Evolutionary conservation across 1,140 invertebrate species (phyloP).

Genomic region (Drosophila suzukii): DNA sequence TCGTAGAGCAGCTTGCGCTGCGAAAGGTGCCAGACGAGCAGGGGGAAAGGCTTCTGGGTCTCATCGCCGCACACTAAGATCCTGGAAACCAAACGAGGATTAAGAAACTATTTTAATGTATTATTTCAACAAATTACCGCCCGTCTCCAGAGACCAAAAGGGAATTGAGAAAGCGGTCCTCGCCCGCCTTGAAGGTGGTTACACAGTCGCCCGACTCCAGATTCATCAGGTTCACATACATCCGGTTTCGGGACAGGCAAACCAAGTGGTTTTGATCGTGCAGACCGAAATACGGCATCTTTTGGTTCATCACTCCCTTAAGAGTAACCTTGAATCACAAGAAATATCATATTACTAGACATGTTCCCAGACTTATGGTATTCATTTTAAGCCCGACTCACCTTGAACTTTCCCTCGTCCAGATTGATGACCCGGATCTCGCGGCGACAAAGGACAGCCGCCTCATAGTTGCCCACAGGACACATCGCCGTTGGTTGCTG

Average conservation of each 20-base stretch:
- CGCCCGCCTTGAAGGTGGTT: slow-evolving; percentile 94
- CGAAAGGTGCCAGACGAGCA: slow-evolving; percentile 94
- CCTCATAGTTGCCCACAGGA: slow-evolving; percentile 89
- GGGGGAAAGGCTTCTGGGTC: slow-evolving; percentile 95
- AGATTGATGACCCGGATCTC: slow-evolving; percentile 93
- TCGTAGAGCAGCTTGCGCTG: slow-evolving; percentile 94
- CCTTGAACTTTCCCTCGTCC: slow-evolving; percentile 87
- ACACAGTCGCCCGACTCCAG: slow-evolving; percentile 91
- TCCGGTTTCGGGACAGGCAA: slow-evolving; percentile 92
- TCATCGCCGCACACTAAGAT: slow-evolving; percentile 95
- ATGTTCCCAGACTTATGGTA: too few relatives aligned
- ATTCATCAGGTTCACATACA: slow-evolving; percentile 96
- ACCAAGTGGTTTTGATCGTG: slow-evolving; percentile 92
- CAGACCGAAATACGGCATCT: slow-evolving; percentile 94
- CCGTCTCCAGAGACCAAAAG: slow-evolving; percentile 94
- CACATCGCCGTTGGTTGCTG: slow-evolving; percentile 89
- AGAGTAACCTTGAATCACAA: slow-evolving; percentile 85
- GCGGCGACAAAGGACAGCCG: slow-evolving; percentile 91
- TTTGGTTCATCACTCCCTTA: slow-evolving; percentile 96
- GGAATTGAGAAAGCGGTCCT: slow-evolving; percentile 95
- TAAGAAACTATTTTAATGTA: neutral
- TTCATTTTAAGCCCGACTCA: slow-evolving; percentile 7
- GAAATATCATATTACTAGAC: neutral
- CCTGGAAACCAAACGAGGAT: slow-evolving; percentile 80
- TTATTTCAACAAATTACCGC: slow-evolving; percentile 85